Evolutionary conservation across 2,113 vertebrate genomes (phyloP).

Genomic region (Bostrychus sinensis): DNA sequence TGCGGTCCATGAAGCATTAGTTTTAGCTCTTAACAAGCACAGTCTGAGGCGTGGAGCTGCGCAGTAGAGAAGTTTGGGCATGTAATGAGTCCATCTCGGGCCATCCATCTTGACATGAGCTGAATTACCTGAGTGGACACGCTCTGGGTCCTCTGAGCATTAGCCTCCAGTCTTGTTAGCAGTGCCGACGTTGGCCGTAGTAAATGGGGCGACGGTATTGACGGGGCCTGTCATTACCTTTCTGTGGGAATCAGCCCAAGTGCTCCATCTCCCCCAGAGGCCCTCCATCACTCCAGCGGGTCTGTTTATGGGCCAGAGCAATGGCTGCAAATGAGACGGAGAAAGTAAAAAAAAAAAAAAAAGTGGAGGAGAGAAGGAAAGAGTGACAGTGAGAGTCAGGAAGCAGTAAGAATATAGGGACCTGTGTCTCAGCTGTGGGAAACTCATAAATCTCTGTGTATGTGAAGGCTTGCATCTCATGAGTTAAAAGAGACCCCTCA

Average conservation of each 20-base stretch:
- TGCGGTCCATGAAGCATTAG: constrained; percentile 19
- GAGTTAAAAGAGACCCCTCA: too few relatives aligned
- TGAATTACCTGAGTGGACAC: constrained; percentile 63
- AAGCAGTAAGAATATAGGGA: constrained; percentile 12
- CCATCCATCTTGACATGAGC: constrained; percentile 64
- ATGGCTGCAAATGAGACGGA: constrained; percentile 18
- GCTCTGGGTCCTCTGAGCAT: constrained; percentile 42
- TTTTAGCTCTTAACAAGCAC: constrained; percentile 36
- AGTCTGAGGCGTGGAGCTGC: constrained; percentile 15
- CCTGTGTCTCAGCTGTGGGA: constrained; percentile 3
- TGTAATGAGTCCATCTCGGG: constrained; percentile 55
- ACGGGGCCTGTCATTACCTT: constrained; percentile 74
- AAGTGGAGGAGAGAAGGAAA: neutral
- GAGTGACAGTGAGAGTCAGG: constrained; percentile 34
- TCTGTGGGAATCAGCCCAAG: constrained; percentile 70
- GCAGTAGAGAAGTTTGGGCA: constrained; percentile 37
- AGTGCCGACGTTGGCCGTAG: constrained; percentile 41
- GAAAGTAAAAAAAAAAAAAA: neutral
- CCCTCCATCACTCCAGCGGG: constrained; percentile 67
- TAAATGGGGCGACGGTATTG: constrained; percentile 71
- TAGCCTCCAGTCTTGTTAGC: constrained; percentile 68
- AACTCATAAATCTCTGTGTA: too few relatives aligned
- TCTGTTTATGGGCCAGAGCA: constrained; percentile 62
- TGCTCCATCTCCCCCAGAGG: constrained; percentile 56
- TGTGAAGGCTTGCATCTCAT: too few relatives aligned